Percentiles rank a stretch among this genome's conserved stretches.
These are phyloP conservation scores for Operophtera brumata DNA, from an alignment of 2,888 invertebrate species.

Conservation along the genomic window DNA sequence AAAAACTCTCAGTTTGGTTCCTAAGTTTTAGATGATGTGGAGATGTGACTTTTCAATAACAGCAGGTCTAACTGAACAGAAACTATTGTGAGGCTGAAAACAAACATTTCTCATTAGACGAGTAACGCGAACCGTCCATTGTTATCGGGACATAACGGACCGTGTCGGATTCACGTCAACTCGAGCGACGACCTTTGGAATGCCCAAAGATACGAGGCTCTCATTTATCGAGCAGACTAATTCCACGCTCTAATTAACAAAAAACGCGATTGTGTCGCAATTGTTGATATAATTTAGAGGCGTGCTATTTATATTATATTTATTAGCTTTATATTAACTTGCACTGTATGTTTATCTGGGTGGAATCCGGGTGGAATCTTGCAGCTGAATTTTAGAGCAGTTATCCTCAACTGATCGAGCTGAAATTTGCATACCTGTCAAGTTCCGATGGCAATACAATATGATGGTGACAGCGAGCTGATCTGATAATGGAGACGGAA, in stretches of 20 bases:
- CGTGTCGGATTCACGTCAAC: slow-evolving; percentile 73
- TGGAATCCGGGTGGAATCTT: too few relatives aligned
- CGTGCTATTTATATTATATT: too few relatives aligned
- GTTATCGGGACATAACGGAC: slow-evolving; percentile 77
- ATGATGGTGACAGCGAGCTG: too few relatives aligned
- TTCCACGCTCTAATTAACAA: slow-evolving; percentile 12
- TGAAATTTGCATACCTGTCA: too few relatives aligned
- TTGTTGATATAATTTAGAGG: background rate
- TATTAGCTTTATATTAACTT: too few relatives aligned
- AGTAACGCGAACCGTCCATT: slow-evolving; percentile 71
- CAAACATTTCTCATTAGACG: slow-evolving; percentile 78
- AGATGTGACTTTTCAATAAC: slow-evolving; percentile 59
- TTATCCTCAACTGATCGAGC: too few relatives aligned
- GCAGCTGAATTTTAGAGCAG: too few relatives aligned
- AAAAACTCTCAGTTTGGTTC: slow-evolving; percentile 11
- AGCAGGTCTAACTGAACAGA: slow-evolving; percentile 64
- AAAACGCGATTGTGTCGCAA: background rate
- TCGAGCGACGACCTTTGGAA: slow-evolving; percentile 63
- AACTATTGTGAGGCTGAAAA: slow-evolving; percentile 70
- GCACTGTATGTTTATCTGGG: too few relatives aligned
- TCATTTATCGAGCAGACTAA: slow-evolving; percentile 13
- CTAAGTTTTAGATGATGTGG: slow-evolving; percentile 19
- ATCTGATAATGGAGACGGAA: too few relatives aligned
- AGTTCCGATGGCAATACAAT: too few relatives aligned
- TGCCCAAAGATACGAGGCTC: slow-evolving; percentile 31